Percentiles rank a stretch among this genome's conserved stretches.
Evolutionary conservation across 2,888 invertebrate species (phyloP).

Genomic region (Ypsolopha scabrella): DNA sequence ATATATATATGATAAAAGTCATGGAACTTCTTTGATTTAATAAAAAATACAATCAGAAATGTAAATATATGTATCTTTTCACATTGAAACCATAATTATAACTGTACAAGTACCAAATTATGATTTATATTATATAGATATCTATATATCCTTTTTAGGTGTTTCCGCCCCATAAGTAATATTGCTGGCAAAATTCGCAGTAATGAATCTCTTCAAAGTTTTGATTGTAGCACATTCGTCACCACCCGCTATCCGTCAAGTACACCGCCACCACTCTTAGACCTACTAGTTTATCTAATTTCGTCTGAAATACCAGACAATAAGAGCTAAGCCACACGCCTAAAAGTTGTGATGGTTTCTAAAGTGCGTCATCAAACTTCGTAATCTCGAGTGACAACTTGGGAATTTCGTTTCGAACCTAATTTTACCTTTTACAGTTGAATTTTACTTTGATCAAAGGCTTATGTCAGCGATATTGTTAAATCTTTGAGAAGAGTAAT

Average conservation of each 20-base stretch:
- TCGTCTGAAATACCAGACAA: too few relatives aligned
- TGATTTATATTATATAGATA: too few relatives aligned
- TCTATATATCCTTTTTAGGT: constrained; percentile 13
- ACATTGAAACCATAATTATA: too few relatives aligned
- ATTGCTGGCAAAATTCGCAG: constrained; percentile 50
- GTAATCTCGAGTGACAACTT: constrained; percentile 15
- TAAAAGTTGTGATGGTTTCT: constrained; percentile 30
- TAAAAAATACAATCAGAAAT: too few relatives aligned
- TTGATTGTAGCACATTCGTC: constrained; percentile 62
- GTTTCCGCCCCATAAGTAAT: constrained; percentile 24
- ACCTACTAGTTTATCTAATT: too few relatives aligned
- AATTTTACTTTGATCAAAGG: neutral
- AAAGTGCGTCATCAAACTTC: constrained; percentile 47
- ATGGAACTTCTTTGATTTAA: too few relatives aligned
- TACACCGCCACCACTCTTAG: too few relatives aligned
- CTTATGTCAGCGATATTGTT: neutral
- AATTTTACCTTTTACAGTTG: neutral
- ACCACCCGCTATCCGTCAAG: constrained; percentile 17
- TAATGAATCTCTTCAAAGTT: constrained; percentile 62
- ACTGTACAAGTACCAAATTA: too few relatives aligned
- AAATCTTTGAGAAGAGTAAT: neutral
- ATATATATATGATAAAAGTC: too few relatives aligned
- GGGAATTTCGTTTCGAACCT: constrained; percentile 1
- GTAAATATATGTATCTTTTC: too few relatives aligned
- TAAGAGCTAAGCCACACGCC: too few relatives aligned